Base-by-base conservation (phyloP, 1,140 invertebrate genomes). In the Acromyrmex echinatior region DNA sequence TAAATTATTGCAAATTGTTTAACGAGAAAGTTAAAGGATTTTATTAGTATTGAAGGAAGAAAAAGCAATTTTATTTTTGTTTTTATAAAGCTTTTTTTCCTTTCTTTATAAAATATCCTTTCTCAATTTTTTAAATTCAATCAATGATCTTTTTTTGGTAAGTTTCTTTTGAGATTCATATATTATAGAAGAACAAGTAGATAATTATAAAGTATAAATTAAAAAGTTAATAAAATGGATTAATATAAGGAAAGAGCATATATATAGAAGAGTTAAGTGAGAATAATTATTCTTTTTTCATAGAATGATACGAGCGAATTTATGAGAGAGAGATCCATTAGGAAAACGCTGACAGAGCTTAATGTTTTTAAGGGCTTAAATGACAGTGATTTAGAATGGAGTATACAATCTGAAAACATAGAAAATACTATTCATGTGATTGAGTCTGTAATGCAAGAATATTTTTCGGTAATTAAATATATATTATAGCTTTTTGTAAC, bases 361-460 rank as follows among this genome's bases (percentile, higher is more conserved):
- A 74, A 58, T 2, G 70, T 90, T 25, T 93, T 92, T 60, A 74
- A 78, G 6, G 10, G 78, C 2, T 51, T 88, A 10, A 70, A 82
- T 28, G 77, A 78, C 45, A 73, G 18, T 2, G 14, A 49, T 4
- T 31, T 51, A 74, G 39, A 60, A 45, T 10, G 2, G 56, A 35
- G 2, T n/a, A 6, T 60, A 58, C 21, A 91, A 84, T 28, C 65
- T 0, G 74, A 88, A 18, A 28, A 73, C 1, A 45, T 89, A n/a
- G 5, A 77, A 0, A 63, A 58, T 0, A 92, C 81, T 10, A 14
- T 49, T 16, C 65, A 86, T 18, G 28, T 80, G 1, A 92, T 92
- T 6, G 71, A 93, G 78, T 9, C 77, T 14, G 71, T 92, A 89
- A 77, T 93, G 60, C 58, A 92, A 68, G 39, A 51, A 9, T 89